A percentile compares a stretch with the other conserved stretches of the same genome.
phyloP scores from a whole-genome alignment of 1,140 invertebrate species.

The Drosophila yakuba region DNA sequence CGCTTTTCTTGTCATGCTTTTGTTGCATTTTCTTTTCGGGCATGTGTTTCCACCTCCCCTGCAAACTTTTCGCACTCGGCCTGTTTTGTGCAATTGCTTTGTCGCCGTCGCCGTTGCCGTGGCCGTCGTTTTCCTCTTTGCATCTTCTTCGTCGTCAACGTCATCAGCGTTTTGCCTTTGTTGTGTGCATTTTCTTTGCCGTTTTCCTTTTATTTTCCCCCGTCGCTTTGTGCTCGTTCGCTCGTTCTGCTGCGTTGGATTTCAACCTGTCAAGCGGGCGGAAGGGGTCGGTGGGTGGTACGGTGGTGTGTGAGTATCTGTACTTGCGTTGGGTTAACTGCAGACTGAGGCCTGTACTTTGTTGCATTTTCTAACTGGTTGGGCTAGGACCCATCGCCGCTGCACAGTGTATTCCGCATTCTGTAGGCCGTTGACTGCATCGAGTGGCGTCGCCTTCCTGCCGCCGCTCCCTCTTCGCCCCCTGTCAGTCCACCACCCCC shows the following conservation, averaged over 20 bases:
- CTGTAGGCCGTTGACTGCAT: constrained; percentile 78
- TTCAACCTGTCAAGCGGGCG: constrained; percentile 73
- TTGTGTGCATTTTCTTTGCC: constrained; percentile 72
- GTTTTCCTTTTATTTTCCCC: constrained; percentile 71
- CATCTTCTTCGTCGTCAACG: constrained; percentile 27
- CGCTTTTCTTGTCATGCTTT: constrained; percentile 52
- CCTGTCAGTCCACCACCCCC: background rate
- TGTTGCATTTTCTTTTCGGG: constrained; percentile 66
- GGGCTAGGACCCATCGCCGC: constrained; percentile 45
- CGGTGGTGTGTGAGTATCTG: constrained; percentile 6
- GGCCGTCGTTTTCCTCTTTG: too few species aligned
- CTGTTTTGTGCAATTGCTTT: constrained; percentile 55
- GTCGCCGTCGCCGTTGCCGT: background rate
- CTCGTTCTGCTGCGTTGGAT: constrained; percentile 80
- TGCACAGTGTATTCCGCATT: constrained; percentile 32
- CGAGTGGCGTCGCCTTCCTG: constrained; percentile 57
- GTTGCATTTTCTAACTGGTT: constrained; percentile 81
- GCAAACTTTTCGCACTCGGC: constrained; percentile 69
- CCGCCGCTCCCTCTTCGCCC: constrained; percentile 16
- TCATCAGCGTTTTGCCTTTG: constrained; percentile 49
- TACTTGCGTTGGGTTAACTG: constrained; percentile 20
- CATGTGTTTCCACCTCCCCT: constrained; percentile 32
- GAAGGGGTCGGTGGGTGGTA: constrained; percentile 31
- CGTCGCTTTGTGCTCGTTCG: constrained; percentile 56
- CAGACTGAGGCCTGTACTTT: constrained; percentile 79